A percentile compares a stretch with the other conserved stretches of the same genome.
Evolutionary conservation across 1,140 invertebrate genomes (phyloP).

Genomic region (Dryas iulia): DNA sequence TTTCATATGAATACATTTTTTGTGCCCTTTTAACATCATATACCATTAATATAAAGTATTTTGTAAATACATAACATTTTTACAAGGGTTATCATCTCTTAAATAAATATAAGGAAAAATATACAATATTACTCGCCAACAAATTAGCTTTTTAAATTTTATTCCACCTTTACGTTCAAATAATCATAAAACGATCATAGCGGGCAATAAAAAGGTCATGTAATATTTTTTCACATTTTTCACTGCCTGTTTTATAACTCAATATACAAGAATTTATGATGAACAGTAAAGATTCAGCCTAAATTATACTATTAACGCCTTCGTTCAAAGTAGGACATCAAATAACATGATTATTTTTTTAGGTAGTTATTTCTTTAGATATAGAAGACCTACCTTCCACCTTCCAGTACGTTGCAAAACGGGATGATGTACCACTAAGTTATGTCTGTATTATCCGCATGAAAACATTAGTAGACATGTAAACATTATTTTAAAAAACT

Average conservation of each 20-base stretch:
- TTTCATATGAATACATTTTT: no score
- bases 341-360: not conserved
- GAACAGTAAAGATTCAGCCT: not conserved
- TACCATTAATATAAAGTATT: not conserved
- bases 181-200: conserved; percentile 61
- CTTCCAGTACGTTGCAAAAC: no score
- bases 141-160: conserved; percentile 62
- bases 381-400: no score
- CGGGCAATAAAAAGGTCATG: conserved; percentile 51
- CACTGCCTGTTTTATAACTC: conserved; percentile 60
- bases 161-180: conserved; percentile 52
- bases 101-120: conserved; percentile 2
- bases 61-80: not conserved
- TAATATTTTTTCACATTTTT: conserved; percentile 63
- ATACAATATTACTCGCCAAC: conserved; percentile 13
- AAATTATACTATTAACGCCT: conserved; percentile 1
- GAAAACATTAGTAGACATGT: no score
- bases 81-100: not conserved
- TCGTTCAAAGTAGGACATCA: not conserved
- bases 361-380: not conserved
- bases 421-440: no score
- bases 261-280: conserved; percentile 28
- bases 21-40: not conserved
- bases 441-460: no score
- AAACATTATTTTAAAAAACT: no score